Evolutionary conservation across 2,113 vertebrate genomes (phyloP), one percentile per base, ranked within the genome.

Genomic region (Etheostoma spectabile): DNA sequence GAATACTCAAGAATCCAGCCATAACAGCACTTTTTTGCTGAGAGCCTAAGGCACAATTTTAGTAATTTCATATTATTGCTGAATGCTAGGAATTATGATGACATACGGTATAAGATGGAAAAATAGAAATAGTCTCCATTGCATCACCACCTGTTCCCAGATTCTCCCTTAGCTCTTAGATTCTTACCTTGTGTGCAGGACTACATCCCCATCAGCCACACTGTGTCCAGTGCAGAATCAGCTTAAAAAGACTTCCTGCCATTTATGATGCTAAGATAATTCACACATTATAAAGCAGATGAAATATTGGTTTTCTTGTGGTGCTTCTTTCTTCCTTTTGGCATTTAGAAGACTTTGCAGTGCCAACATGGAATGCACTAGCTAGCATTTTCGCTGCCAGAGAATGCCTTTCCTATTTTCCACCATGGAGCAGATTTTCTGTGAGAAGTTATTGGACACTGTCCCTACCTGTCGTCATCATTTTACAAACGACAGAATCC

Each of bases 341-440:
- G 19, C 53, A 86, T 82, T 24, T 64, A 42, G 45, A 75, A 48
- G 33, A 85, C 52, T 59, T 67, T 86, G 64, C 78, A 85, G 80
- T 89, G 83, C 80, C 87, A 87, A 85, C 66, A 84, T 48, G 35
- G 57, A 65, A 86, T 74, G 79, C 74, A 84, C 69, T 77, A 69
- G 74, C 67, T 68, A 78, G n/a, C 62, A 63, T 67, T 74, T 74
- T 78, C 62, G 53, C 70, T 86, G 76, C 80, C 63, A 87, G 33
- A 76, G 27, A 62, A 66, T 68, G 46, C 46, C 72, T 63, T 74
- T 83, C 45, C 56, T 52, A 53, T 69, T 66, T 27, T 49, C 59
- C 61, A 79, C 45, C 56, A 55, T 65, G n/a, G 46, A 83, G 69
- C 15, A 51, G 35, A 60, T 46, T 8, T 33, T 53, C 15, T 35